Conservation (phyloP, 2,888 invertebrate species). For the Deilephila elpenor region DNA sequence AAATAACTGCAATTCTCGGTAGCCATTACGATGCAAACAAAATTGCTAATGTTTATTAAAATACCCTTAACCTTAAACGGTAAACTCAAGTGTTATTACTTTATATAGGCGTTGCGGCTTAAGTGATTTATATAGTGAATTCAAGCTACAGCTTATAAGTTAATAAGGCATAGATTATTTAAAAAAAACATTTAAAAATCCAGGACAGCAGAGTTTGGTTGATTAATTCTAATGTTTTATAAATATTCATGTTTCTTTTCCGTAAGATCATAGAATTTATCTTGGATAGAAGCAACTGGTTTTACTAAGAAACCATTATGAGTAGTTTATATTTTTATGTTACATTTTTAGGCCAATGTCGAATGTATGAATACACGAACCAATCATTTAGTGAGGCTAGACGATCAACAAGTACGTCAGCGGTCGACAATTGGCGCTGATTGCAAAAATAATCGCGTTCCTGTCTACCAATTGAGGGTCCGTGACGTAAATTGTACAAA, state of each 20-base stretch:
- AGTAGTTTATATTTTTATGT: background rate
- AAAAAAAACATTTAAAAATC: too few relatives aligned
- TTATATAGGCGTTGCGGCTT: background rate
- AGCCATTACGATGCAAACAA: slow-evolving; percentile 30
- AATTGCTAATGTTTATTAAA: slow-evolving; percentile 4
- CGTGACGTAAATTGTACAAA: slow-evolving; percentile 44
- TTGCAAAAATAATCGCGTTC: slow-evolving; percentile 72
- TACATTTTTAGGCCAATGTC: slow-evolving; percentile 47
- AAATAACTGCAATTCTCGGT: slow-evolving; percentile 43
- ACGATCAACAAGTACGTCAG: slow-evolving; percentile 44
- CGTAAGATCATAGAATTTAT: too few relatives aligned
- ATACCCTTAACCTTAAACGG: background rate
- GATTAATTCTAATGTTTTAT: too few relatives aligned
- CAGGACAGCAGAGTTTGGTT: too few relatives aligned
- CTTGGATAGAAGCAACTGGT: background rate
- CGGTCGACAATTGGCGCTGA: slow-evolving; percentile 66
- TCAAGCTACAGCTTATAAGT: background rate
- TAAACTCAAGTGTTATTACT: background rate
- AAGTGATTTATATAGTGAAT: background rate
- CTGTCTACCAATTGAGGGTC: slow-evolving; percentile 65
- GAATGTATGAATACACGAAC: slow-evolving; percentile 34
- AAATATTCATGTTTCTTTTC: too few relatives aligned
- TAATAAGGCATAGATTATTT: too few relatives aligned
- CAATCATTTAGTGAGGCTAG: slow-evolving; percentile 34
- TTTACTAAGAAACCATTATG: background rate